These are phyloP conservation scores for Zoanthus solanderi DNA, from an alignment of 92 coral and sea anemone genomes.

Conservation along the genomic window DNA sequence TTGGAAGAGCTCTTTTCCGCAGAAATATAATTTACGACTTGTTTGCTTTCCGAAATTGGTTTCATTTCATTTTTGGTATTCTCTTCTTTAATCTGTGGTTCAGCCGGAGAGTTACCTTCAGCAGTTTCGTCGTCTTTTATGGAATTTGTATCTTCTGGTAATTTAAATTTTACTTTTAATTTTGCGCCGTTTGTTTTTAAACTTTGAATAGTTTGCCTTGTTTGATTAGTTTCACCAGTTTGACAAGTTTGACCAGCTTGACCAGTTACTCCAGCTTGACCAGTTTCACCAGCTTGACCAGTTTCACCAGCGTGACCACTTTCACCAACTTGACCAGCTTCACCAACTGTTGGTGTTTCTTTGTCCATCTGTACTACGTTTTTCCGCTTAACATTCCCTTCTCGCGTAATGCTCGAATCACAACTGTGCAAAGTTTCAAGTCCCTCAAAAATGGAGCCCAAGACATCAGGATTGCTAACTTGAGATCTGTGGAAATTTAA, in stretches of 20 bases:
- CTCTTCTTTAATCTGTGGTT: neutral
- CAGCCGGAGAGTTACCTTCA: neutral
- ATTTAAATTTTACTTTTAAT: neutral
- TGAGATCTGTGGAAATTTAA: slow-evolving; percentile 49
- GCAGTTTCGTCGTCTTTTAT: neutral
- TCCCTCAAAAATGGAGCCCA: slow-evolving; percentile 89
- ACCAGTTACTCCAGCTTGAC: neutral
- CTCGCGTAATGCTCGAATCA: slow-evolving; percentile 69
- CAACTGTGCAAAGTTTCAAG: slow-evolving; percentile 76
- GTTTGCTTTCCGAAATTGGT: neutral
- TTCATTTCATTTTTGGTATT: neutral
- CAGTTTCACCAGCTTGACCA: slow-evolving; percentile 14
- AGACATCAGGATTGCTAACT: slow-evolving; percentile 78
- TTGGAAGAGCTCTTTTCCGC: neutral
- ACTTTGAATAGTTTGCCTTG: neutral
- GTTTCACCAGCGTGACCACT: neutral
- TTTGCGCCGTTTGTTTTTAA: neutral
- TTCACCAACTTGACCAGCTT: neutral
- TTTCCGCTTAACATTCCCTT: slow-evolving; percentile 59
- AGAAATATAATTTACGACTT: neutral
- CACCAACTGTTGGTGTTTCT: slow-evolving; percentile 3
- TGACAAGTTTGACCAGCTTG: slow-evolving; percentile 12
- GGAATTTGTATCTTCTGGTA: neutral
- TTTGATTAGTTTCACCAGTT: slow-evolving; percentile 15
- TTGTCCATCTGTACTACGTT: neutral